Base-by-base conservation (phyloP, 2,113 vertebrate genomes). In the Eolophus roseicapilla region DNA sequence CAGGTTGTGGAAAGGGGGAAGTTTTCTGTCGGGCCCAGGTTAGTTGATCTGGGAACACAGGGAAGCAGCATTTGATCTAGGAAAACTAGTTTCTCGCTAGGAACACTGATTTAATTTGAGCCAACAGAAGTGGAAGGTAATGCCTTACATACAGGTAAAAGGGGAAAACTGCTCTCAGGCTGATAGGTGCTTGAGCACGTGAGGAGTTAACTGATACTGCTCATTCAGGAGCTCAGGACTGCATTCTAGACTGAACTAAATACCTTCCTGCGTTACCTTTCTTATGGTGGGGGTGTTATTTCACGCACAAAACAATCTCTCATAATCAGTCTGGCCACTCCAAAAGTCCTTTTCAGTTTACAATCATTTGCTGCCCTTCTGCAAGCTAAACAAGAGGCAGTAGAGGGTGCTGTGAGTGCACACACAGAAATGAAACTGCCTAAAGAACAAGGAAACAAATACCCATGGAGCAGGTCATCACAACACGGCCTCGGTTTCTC, bases 351-450 rank as follows among this genome's bases (percentile, higher is more conserved):
- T 24, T 41, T 12, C 0, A 1, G 37, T 28, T 31, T 15, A 4
- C 16, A 5, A 2, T 24, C 33, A 0, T 4, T 53, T 8, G 59
- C n/a, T 17, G 17, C 28, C 17, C 17, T n/a, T 69, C 4, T 83
- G 92, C 84, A 82, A 62, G 60, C 41, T 62, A n/a, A 21, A 37
- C 39, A 2, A 23, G 47, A 29, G 76, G 75, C 97, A 73, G 87
- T 59, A 96, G 97, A 88, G 93, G 97, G 97, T 87, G 94, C 96
- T 97, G 80, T 96, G 93, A 87, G 71, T 29, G 79, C 94, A 17
- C 74, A 70, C 41, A 93, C 55, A 59, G 37, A 87, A 65, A 13
- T 13, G 47, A 53, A 77, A 15, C 39, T n/a, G 68, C 76, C 33
- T 31, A 1, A n/a, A 35, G 69, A n/a, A 11, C 50, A 37, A 9